Evolutionary conservation across 1,140 invertebrate genomes (phyloP), one percentile per base, ranked within the genome.

Genomic region (Papilio xuthus): DNA sequence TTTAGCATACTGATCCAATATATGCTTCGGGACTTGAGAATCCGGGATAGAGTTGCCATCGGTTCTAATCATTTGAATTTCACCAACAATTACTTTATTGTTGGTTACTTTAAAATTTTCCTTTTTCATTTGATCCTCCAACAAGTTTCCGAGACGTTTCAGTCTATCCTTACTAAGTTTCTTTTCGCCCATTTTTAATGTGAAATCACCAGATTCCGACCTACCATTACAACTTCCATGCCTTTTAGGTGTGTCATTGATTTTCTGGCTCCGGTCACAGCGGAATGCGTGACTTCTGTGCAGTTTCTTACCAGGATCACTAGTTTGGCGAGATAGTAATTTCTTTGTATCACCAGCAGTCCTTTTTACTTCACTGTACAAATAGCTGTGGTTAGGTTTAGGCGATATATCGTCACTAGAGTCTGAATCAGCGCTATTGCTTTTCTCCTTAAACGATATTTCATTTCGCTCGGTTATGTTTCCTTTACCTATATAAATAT

Each of bases 261-360:
- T 86, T 85, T 94, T 92, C 83, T 94, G 85, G 77, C 86, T 94
- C 71, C 94, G 90, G 78, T 96, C 95, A 80, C 95, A 94, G 7
- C 95, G 89, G 85, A 96, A 96, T 0, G 95, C 95, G 53, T 95
- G 95, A 37, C 95, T 95, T 78, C 95, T 88, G 78, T 96, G 95
- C n/a, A 96, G 93, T 81, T 95, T 95, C 72, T 94, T 94, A 0
- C 92, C 90, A 3, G 95, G 95, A 87, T 96, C 95, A 83, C 95
- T 96, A 0, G 89, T 87, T 80, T 96, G 95, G 18, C 95, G 86
- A 1, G 94, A 87, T 50, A 95, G 80, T 42, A 80, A 70, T 53
- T 85, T 86, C 80, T 92, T 94, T 10, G 84, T 78, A n/a, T 89
- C 88, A 82, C 86, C 88, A 15, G 81, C 69, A 73, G 80, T 85